Conservation (phyloP, 2,113 vertebrate genomes). For the Phylloscopus trochiloides region DNA sequence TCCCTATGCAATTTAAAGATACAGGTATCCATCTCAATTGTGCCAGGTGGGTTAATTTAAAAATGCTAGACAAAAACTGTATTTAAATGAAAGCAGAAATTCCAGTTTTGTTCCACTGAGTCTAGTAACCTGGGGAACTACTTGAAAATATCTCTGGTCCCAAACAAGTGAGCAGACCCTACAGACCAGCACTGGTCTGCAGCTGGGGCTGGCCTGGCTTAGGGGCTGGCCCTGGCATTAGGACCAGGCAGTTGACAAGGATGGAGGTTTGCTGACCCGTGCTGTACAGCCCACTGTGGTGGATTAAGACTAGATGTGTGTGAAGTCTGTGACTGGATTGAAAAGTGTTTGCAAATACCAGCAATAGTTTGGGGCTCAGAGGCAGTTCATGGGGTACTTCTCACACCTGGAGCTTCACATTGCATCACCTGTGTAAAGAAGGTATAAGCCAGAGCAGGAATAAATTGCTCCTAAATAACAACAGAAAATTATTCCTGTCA, state of each 20-base stretch:
- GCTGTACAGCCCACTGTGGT: neutral
- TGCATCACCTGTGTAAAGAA: neutral
- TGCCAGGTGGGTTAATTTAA: conserved; percentile 58
- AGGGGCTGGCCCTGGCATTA: neutral
- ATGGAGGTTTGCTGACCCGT: neutral
- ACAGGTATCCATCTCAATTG: conserved; percentile 71
- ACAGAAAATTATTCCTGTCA: neutral
- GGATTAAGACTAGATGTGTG: neutral
- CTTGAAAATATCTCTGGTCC: conserved; percentile 8
- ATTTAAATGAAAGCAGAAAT: conserved; percentile 57
- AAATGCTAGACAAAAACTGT: conserved; percentile 61
- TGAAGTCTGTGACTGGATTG: neutral
- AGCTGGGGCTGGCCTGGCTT: neutral
- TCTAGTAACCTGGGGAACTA: conserved; percentile 3
- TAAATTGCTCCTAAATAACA: neutral
- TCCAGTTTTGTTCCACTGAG: conserved; percentile 65
- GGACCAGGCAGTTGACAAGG: neutral
- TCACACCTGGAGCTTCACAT: neutral
- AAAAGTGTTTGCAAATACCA: neutral
- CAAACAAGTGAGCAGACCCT: neutral
- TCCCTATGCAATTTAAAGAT: conserved; percentile 76
- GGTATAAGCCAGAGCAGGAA: neutral
- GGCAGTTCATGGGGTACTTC: neutral
- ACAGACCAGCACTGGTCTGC: neutral
- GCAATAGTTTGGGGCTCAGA: neutral